Conservation (phyloP, 2,797 vertebrate genomes). For the Enteromius trimaculatus region DNA sequence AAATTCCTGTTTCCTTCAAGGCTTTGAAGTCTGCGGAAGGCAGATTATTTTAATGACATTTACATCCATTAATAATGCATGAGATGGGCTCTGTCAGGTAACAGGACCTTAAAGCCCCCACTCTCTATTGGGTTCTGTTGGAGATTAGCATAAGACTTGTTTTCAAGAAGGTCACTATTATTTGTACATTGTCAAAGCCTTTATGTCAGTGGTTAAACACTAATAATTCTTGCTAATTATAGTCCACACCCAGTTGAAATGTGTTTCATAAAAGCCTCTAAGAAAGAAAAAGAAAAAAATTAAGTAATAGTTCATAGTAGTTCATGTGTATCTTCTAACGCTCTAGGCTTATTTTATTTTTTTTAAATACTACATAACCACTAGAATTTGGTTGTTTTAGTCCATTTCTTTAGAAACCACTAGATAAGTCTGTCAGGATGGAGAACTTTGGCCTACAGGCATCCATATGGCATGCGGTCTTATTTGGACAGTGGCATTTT, state of each 20-base stretch:
- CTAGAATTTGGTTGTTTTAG: constrained; percentile 23
- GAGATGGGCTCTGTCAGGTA: constrained; percentile 67
- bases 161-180: constrained; percentile 33
- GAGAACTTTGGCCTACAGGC: constrained; percentile 22
- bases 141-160: constrained; percentile 43
- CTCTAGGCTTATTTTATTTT: not conserved
- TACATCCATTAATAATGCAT: constrained; percentile 74
- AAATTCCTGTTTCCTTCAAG: constrained; percentile 8
- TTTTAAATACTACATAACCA: not conserved
- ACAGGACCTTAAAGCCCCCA: constrained; percentile 71
- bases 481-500: constrained; percentile 32
- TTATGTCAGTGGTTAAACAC: constrained; percentile 23
- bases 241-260: constrained; percentile 27
- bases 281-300: not conserved
- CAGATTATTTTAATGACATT: constrained; percentile 77
- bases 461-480: not conserved
- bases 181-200: constrained; percentile 48
- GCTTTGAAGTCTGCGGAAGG: constrained; percentile 73
- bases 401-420: constrained; percentile 28
- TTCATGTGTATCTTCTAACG: constrained; percentile 22
- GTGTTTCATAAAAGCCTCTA: constrained; percentile 3
- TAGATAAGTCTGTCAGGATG: constrained; percentile 14
- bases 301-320: constrained; percentile 19
- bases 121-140: constrained; percentile 43
- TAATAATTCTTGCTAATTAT: constrained; percentile 40